Evolutionary conservation across 1,140 invertebrate species (phyloP), one percentile per base, ranked within the genome.

Genomic region (Calycopis cecrops): DNA sequence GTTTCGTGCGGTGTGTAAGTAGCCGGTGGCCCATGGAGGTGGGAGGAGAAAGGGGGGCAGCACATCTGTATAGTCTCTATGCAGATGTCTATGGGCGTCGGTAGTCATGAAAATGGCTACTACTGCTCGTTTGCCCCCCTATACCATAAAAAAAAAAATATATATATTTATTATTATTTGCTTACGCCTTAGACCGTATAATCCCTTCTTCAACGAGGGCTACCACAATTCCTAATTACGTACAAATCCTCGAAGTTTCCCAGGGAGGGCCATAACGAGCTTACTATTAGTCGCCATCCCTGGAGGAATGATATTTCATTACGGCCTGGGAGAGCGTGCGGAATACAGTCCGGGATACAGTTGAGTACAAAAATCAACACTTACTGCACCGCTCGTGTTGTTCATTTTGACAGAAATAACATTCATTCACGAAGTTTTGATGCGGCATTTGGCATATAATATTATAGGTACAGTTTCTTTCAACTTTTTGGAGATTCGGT

Each of bases 311-410:
- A 68, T 69, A 71, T 69, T 71, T 65, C 64, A 71, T 74, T 67
- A 67, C 55, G 51, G 34, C 63, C 62, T 70, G 75, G 73, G 71
- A 76, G 78, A 71, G 52, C 55, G 57, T 18, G 47, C 55, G 54
- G 66, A 63, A 68, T 63, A 65, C 54, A 57, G 62, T 55, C 48
- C 59, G 62, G 62, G 59, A 62, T 63, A 44, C 12, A 42, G 66
- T 62, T 81, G 71, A 79, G 78, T 65, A 79, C 71, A 77, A 81
- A 81, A 81, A 81, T 81, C 78, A 81, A 81, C 78, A 81, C 73
- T 68, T 60, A 63, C 62, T 50, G 42, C 48, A 58, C 52, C 57
- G 54, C 56, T 42, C 56, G 53, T 52, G 69, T 70, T 80, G 76
- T 71, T 79, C 78, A 81, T 77, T 79, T 79, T 64, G 68, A 61